Percentiles rank a stretch among this genome's conserved stretches.
These are phyloP conservation scores for Gopherus evgoodei DNA, from an alignment of 2,113 vertebrate species.

Conservation along the genomic window DNA sequence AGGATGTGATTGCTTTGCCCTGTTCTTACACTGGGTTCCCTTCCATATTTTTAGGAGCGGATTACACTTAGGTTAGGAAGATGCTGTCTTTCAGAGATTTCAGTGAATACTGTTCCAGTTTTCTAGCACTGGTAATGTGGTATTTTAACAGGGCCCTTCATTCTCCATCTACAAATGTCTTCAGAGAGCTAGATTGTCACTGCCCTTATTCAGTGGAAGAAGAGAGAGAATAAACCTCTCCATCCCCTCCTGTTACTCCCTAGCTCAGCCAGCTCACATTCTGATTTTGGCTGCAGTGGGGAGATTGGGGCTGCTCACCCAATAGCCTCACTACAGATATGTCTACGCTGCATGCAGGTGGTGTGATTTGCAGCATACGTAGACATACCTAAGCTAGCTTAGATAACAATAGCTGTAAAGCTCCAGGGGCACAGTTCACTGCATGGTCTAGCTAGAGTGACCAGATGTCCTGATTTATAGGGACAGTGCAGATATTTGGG, in stretches of 20 bases:
- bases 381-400: background rate
- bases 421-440: background rate
- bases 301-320: constrained; percentile 25
- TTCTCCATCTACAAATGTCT: background rate
- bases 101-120: background rate
- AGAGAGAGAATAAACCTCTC: background rate
- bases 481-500: too few relatives aligned
- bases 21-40: constrained; percentile 34
- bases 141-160: background rate
- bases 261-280: background rate
- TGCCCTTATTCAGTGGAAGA: background rate
- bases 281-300: background rate
- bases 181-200: background rate
- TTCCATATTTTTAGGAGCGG: constrained; percentile 41
- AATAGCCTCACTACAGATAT: background rate
- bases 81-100: background rate
- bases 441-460: background rate
- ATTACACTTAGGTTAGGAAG: background rate
- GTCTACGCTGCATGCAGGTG: background rate
- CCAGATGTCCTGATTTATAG: too few relatives aligned
- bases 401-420: background rate
- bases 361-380: background rate
- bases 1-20: constrained; percentile 60
- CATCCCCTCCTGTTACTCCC: too few relatives aligned
- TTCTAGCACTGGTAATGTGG: background rate